Conservation (phyloP, 2,888 invertebrate genomes). For the Monopis laevigella region DNA sequence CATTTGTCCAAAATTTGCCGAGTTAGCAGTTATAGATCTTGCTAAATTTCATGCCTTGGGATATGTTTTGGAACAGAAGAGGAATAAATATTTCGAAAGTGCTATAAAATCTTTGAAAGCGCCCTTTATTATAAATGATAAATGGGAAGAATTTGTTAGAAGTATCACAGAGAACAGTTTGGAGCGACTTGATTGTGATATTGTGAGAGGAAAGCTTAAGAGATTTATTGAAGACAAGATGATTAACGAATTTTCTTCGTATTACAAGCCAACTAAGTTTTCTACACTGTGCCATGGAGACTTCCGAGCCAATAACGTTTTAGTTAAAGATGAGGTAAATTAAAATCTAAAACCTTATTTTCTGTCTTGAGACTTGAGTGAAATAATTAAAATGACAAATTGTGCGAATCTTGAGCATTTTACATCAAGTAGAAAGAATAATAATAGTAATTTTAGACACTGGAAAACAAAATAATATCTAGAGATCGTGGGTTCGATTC, state of each 20-base stretch:
- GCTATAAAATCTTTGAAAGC: conserved; percentile 15
- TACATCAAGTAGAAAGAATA: too few species aligned
- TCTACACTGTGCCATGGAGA: conserved; percentile 17
- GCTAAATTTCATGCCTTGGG: conserved; percentile 40
- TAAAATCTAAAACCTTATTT: too few species aligned
- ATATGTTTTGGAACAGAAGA: conserved; percentile 28
- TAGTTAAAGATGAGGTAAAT: conserved; percentile 16
- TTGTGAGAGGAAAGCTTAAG: background rate
- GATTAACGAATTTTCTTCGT: background rate
- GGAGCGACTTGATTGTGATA: conserved; percentile 13
- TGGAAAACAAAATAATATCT: too few species aligned
- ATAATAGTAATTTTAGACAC: too few species aligned
- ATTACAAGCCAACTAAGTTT: conserved; percentile 1
- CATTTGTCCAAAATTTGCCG: conserved; percentile 30
- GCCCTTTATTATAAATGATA: conserved; percentile 12
- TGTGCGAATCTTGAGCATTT: too few species aligned
- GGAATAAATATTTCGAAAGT: conserved; percentile 29
- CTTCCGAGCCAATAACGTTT: conserved; percentile 15
- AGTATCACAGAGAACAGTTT: conserved; percentile 12
- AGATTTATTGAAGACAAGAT: background rate
- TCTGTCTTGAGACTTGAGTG: too few species aligned
- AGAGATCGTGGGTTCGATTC: too few species aligned
- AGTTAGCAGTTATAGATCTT: conserved; percentile 30
- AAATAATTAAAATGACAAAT: too few species aligned
- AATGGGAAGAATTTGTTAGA: conserved; percentile 6